Evolutionary conservation across 2,888 invertebrate species (phyloP), one percentile per base, ranked within the genome.

Genomic region (Metopia argyrocephala): DNA sequence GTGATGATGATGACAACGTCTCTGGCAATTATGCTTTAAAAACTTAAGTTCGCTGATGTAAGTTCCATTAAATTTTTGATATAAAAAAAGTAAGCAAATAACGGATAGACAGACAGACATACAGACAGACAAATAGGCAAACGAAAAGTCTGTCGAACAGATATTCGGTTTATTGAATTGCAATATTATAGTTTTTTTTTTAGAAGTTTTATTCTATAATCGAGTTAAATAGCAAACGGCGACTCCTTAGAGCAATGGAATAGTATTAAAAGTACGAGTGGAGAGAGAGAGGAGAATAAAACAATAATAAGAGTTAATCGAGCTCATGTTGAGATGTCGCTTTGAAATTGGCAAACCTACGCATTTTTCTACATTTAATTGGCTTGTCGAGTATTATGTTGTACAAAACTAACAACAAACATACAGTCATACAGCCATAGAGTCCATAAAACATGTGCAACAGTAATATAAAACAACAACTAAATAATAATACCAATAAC

Each of bases 361-460:
- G 84, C 85, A 80, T 75, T 83, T 38, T 84, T 86, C 85, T 85
- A 83, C 84, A 87, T 88, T 88, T 88, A 88, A 88, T 88, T 88
- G 88, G 89, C 88, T 87, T 89, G 89, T 88, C 88, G 86, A 85
- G 83, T 85, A 85, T 84, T 83, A 78, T 84, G 84, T 83, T 83
- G 82, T 83, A 78, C 71, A 61, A 66, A 27, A 27, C 6, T 3
- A 56, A 7, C n/a, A n/a, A 5, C 25, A 5, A 52, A 52, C 5
- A 5, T 6, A 56, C 54, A 52, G 5, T 2, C 54, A 56, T 9
- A 15, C 18, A 25, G n/a, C n/a, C 1, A 54, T 15, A 38, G 3
- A 15, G 12, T 2, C 1, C 12, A 38, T 38, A 2, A 3, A 38
- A 74, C 62, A 54, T 38, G 62, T 71, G 66, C 65, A 64, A 64